These are phyloP conservation scores for Gobiocypris rarus DNA, from an alignment of 2,113 vertebrate species.

Conservation along the genomic window DNA sequence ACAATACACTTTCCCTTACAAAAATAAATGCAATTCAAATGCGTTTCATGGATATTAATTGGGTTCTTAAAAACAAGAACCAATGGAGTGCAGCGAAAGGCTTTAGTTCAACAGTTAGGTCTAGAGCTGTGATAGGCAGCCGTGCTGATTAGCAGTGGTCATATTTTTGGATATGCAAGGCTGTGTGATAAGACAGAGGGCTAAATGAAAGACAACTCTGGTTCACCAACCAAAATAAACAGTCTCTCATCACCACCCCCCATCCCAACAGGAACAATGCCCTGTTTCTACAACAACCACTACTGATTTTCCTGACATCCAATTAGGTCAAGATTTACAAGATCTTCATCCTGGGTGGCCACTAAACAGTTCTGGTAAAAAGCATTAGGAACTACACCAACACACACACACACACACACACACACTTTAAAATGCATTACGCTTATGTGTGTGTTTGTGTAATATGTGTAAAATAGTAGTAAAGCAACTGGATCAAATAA, in stretches of 20 bases:
- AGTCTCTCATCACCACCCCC: conserved; percentile 13
- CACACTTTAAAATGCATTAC: not conserved
- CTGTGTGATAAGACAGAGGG: conserved; percentile 15
- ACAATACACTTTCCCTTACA: not conserved
- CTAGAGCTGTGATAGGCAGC: not conserved
- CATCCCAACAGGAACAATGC: conserved; percentile 25
- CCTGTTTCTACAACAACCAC: conserved; percentile 28
- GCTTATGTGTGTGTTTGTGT: not conserved
- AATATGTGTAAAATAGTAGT: too few species aligned
- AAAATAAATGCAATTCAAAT: not conserved
- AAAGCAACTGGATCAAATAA: too few species aligned
- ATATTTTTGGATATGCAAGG: conserved; percentile 18
- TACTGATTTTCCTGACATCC: conserved; percentile 25
- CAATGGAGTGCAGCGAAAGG: not conserved
- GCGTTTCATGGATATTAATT: not conserved
- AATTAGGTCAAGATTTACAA: conserved; percentile 19
- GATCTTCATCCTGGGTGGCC: conserved; percentile 30
- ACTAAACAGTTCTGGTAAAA: not conserved
- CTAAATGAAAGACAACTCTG: not conserved
- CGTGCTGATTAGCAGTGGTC: not conserved
- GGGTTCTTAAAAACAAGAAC: not conserved
- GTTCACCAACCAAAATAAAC: conserved; percentile 9
- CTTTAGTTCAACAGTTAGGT: not conserved
- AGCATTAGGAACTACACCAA: not conserved
- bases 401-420: too few species aligned